phyloP scores from a whole-genome alignment of 2,113 vertebrate genomes.

The Oreotrochilus melanogaster region DNA sequence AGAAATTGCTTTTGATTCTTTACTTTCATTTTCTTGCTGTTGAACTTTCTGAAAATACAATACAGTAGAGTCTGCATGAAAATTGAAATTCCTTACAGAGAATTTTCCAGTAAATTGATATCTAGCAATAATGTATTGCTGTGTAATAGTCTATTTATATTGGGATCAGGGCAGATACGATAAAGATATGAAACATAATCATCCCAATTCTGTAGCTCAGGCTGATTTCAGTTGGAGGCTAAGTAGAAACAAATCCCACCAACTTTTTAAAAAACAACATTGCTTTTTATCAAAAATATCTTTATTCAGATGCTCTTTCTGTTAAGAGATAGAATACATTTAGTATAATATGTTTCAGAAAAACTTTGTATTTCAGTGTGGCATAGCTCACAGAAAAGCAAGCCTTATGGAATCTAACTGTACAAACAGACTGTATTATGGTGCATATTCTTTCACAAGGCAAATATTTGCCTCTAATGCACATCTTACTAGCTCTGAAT shows the following conservation, averaged over 20 bases:
- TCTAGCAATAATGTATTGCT: background rate
- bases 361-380: background rate
- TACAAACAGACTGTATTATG: background rate
- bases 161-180: constrained; percentile 21
- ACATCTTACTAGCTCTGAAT: background rate
- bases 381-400: background rate
- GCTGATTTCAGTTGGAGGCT: constrained; percentile 2
- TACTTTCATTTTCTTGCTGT: constrained; percentile 33
- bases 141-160: constrained; percentile 40
- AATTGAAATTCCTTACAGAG: constrained; percentile 53
- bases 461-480: background rate
- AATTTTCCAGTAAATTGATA: constrained; percentile 60
- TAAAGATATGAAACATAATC: constrained; percentile 56
- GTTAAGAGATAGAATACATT: background rate
- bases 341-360: background rate
- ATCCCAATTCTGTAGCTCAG: background rate
- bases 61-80: constrained; percentile 3
- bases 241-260: background rate
- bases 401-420: background rate
- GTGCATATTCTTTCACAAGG: background rate
- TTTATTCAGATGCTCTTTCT: constrained; percentile 1
- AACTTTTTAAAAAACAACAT: background rate
- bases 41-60: constrained; percentile 50
- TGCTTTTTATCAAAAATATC: background rate
- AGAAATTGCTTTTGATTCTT: background rate